These are phyloP conservation scores for Mythimna loreyi DNA, from an alignment of 2,888 invertebrate species.

Conservation along the genomic window DNA sequence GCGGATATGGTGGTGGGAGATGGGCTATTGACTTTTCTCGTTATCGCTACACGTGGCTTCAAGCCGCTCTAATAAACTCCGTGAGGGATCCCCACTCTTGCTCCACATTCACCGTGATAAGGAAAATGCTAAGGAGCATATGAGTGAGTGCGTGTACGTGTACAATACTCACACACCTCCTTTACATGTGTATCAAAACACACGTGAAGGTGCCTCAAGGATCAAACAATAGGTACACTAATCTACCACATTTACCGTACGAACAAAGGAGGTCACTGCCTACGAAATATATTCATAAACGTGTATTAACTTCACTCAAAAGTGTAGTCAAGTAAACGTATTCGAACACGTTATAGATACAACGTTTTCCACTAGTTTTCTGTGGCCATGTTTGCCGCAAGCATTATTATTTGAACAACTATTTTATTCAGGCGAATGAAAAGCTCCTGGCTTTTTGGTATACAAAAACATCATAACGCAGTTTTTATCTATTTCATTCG, in stretches of 20 bases:
- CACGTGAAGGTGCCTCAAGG: too few relatives aligned
- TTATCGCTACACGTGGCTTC: slow-evolving; percentile 54
- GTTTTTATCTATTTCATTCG: slow-evolving; percentile 25
- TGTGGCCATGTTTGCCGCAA: slow-evolving; percentile 14
- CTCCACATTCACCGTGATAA: slow-evolving; percentile 37
- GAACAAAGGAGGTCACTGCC: background rate
- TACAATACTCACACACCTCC: too few relatives aligned
- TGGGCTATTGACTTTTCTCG: slow-evolving; percentile 58
- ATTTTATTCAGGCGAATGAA: slow-evolving; percentile 21
- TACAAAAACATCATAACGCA: slow-evolving; percentile 19
- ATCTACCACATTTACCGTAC: background rate
- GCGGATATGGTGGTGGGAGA: slow-evolving; percentile 48
- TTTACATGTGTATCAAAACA: too few relatives aligned
- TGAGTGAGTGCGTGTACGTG: background rate
- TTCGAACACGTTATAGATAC: slow-evolving; percentile 17
- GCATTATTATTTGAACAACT: slow-evolving; percentile 20
- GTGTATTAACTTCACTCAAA: slow-evolving; percentile 1
- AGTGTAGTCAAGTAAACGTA: background rate
- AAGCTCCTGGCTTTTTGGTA: slow-evolving; percentile 5
- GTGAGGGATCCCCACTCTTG: slow-evolving; percentile 30
- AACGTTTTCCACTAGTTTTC: background rate
- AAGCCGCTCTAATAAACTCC: slow-evolving; percentile 47
- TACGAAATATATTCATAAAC: slow-evolving; percentile 7
- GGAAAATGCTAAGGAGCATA: slow-evolving; percentile 26
- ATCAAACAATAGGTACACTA: background rate